Conservation (phyloP, 2,888 invertebrate genomes). For the Lithosia quadra region DNA sequence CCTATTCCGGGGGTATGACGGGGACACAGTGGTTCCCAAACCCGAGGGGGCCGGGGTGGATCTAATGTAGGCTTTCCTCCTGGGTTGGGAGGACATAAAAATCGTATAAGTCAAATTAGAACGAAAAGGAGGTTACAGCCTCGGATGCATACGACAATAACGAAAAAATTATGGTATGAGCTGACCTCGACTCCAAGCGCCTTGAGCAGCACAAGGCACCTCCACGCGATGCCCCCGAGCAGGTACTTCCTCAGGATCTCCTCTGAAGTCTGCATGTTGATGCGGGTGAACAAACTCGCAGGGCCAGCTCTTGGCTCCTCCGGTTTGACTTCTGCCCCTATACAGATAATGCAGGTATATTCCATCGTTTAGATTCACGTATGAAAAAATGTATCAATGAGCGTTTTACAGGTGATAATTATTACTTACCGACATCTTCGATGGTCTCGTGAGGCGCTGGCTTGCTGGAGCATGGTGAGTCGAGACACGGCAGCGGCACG, state of each 20-base stretch:
- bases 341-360: background rate
- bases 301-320: constrained; percentile 56
- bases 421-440: constrained; percentile 31
- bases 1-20: no score
- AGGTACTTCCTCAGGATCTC: constrained; percentile 85
- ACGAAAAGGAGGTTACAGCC: no score
- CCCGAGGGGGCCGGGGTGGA: no score
- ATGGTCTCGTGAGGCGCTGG: constrained; percentile 20
- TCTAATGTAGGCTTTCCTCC: no score
- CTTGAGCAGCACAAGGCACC: constrained; percentile 86
- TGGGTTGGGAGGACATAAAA: no score
- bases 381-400: background rate
- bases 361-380: background rate
- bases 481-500: constrained; percentile 54
- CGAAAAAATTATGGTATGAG: background rate
- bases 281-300: constrained; percentile 72
- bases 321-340: constrained; percentile 54
- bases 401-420: background rate
- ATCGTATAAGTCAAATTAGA: no score
- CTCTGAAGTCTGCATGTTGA: constrained; percentile 66
- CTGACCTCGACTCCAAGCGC: constrained; percentile 80
- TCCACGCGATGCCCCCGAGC: constrained; percentile 88
- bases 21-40: no score
- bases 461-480: constrained; percentile 45
- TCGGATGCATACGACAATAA: no score